Conservation (phyloP, 2,888 invertebrate species). For the Tiliacea aurago region DNA sequence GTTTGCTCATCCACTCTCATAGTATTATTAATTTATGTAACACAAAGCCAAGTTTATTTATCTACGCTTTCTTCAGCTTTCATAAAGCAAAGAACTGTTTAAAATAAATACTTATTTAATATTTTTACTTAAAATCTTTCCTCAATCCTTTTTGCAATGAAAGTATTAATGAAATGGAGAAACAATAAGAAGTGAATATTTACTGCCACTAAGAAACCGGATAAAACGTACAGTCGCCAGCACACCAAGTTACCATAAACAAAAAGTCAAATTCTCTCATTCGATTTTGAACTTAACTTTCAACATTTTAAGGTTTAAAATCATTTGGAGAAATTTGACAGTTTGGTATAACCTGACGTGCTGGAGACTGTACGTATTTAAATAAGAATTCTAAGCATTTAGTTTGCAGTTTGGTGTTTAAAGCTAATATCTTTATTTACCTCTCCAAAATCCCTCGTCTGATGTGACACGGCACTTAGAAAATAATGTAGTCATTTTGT, state of each 20-base stretch:
- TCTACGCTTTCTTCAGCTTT: conserved; percentile 49
- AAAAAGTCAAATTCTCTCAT: too few species aligned
- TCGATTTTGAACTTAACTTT: too few species aligned
- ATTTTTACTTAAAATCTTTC: background rate
- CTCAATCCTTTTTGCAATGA: background rate
- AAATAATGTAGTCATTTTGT: conserved; percentile 1
- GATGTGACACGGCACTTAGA: background rate
- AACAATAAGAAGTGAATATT: conserved; percentile 8
- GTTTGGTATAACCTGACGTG: too few species aligned
- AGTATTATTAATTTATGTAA: background rate
- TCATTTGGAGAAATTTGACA: too few species aligned
- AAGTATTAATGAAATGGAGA: background rate
- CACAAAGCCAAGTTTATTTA: conserved; percentile 41
- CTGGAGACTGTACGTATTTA: background rate
- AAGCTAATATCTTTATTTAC: background rate
- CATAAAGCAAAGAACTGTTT: conserved; percentile 10
- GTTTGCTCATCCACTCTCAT: conserved; percentile 33
- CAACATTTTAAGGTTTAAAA: too few species aligned
- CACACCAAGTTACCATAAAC: too few species aligned
- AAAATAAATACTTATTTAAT: conserved; percentile 23
- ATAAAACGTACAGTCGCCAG: too few species aligned
- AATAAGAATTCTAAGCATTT: conserved; percentile 1
- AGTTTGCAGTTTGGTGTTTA: background rate
- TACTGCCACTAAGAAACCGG: conserved; percentile 1
- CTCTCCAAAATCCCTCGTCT: background rate